Conservation (phyloP, 30 jellyfish, hydroid and myxozoan species). For the Aurelia sp. region DNA sequence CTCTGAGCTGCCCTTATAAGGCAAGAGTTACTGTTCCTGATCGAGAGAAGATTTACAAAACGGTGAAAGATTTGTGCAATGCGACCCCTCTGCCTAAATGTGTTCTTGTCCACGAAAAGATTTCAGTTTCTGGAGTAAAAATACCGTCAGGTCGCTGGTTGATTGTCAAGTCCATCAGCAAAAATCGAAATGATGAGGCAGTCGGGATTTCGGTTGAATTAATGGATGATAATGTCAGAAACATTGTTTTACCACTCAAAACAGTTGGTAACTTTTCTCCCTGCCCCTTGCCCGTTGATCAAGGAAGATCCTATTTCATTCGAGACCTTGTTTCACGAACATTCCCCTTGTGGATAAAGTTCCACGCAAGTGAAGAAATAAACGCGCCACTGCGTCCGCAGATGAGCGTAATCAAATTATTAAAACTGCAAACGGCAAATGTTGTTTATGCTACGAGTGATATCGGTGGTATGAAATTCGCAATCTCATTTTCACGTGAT, state of each 20-base stretch:
- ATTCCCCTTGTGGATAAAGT: conserved; percentile 71
- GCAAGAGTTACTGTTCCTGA: conserved; percentile 51
- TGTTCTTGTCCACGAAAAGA: conserved; percentile 40
- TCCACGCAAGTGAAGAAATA: conserved; percentile 53
- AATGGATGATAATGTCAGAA: conserved; percentile 21
- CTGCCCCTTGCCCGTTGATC: conserved; percentile 56
- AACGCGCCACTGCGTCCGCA: conserved; percentile 81
- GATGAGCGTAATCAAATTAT: conserved; percentile 58
- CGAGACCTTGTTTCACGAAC: conserved; percentile 66
- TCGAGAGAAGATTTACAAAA: conserved; percentile 40
- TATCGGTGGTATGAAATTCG: conserved; percentile 71
- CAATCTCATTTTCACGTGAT: conserved; percentile 85
- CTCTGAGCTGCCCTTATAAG: conserved; percentile 83
- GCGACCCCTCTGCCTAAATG: conserved; percentile 78
- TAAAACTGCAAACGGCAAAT: conserved; percentile 34
- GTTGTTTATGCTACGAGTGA: conserved; percentile 75
- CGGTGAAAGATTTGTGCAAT: conserved; percentile 76
- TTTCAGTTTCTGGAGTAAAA: conserved; percentile 14
- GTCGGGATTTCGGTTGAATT: conserved; percentile 42
- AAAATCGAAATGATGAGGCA: conserved; percentile 45
- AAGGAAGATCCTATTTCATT: conserved; percentile 31
- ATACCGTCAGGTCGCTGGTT: conserved; percentile 58
- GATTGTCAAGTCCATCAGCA: conserved; percentile 40
- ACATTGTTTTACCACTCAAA: conserved; percentile 62
- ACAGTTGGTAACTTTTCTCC: conserved; percentile 68